Evolutionary conservation across 2,888 invertebrate species (phyloP).

Genomic region (Sicus ferrugineus): DNA sequence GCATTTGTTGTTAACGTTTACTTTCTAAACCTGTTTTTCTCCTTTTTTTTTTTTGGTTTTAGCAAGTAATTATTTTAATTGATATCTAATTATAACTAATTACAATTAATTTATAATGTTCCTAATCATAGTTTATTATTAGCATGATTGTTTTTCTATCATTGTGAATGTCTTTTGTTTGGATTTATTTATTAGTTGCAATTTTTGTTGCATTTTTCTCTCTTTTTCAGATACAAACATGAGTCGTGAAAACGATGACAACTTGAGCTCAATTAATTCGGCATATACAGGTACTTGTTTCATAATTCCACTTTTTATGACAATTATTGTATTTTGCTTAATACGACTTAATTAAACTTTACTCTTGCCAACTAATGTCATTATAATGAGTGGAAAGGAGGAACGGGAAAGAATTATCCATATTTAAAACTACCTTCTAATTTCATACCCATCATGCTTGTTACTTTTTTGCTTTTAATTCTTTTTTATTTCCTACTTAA

Average conservation of each 20-base stretch:
- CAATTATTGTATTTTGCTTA: no score
- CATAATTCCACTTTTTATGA: not conserved
- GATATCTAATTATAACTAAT: not conserved
- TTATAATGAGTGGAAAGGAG: no score
- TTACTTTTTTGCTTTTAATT: not conserved
- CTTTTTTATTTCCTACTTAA: no score
- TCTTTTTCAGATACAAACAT: slow-evolving; percentile 56
- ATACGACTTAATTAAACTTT: no score
- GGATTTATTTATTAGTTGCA: slow-evolving; percentile 24
- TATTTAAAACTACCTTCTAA: no score
- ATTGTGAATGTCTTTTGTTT: no score
- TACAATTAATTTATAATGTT: slow-evolving; percentile 1
- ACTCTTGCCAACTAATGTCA: no score
- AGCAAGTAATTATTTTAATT: not conserved
- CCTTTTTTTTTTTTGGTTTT: slow-evolving; percentile 16
- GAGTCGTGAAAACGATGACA: slow-evolving; percentile 63
- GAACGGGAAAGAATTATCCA: no score
- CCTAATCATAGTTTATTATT: not conserved
- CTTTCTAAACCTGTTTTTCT: not conserved
- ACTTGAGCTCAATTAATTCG: slow-evolving; percentile 60
- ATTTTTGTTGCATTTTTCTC: slow-evolving; percentile 43
- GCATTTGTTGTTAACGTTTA: slow-evolving; percentile 25
- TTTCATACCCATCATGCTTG: no score
- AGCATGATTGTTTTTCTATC: slow-evolving; percentile 34
- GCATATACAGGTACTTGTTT: slow-evolving; percentile 53